A percentile compares a stretch with the other conserved stretches of the same genome.
These are phyloP conservation scores for Xiphias gladius DNA, from an alignment of 2,113 vertebrate species.

Conservation along the genomic window DNA sequence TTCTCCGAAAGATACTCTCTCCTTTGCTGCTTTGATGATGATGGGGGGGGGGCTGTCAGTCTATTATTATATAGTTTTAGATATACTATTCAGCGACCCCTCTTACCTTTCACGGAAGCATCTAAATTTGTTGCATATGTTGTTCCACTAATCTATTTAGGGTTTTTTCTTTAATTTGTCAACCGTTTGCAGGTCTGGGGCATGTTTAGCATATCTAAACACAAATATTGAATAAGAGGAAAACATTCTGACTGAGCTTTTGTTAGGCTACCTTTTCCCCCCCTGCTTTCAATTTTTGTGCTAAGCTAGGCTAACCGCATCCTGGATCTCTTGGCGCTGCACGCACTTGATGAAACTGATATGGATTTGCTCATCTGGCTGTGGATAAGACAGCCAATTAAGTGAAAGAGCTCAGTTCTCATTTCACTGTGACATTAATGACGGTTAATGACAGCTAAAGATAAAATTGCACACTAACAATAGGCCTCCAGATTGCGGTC, in stretches of 20 bases:
- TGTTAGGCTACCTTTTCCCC: too few relatives aligned
- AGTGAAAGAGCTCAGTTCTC: neutral
- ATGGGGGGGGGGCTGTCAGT: too few relatives aligned
- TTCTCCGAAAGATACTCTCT: too few relatives aligned
- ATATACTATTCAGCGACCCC: neutral
- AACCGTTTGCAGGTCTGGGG: neutral
- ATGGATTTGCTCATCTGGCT: neutral
- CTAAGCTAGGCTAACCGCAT: neutral
- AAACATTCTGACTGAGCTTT: neutral
- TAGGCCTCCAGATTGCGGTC: neutral
- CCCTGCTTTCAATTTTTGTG: too few relatives aligned
- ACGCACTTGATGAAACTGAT: neutral
- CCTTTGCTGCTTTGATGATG: too few relatives aligned
- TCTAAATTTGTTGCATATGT: neutral
- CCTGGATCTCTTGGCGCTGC: neutral
- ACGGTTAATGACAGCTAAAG: neutral
- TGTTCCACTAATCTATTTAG: neutral
- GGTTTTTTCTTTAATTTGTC: neutral
- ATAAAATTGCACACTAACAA: neutral
- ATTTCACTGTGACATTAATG: neutral
- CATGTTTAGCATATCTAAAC: neutral
- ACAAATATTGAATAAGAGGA: neutral
- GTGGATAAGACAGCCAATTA: neutral
- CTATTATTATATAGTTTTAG: too few relatives aligned
- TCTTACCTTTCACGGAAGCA: neutral